Evolutionary conservation across 1,140 invertebrate genomes (phyloP).

Genomic region (Brachionus sp.): DNA sequence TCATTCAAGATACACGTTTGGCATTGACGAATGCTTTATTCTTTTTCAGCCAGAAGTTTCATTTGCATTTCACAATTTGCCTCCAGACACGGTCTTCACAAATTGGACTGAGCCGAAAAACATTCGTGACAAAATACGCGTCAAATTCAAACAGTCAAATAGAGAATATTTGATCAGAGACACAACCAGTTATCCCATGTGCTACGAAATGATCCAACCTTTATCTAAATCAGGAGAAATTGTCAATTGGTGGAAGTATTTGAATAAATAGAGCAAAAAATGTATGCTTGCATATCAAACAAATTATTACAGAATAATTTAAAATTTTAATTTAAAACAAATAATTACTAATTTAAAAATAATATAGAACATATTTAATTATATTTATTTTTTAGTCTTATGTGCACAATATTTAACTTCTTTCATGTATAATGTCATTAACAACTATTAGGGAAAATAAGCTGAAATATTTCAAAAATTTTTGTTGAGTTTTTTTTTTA

Average conservation of each 20-base stretch:
- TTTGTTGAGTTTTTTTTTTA: neutral
- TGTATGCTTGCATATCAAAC: neutral
- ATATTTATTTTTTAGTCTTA: neutral
- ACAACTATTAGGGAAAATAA: neutral
- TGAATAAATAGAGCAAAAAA: neutral
- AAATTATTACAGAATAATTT: neutral
- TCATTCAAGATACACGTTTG: slow-evolving; percentile 52
- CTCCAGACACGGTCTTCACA: slow-evolving; percentile 51
- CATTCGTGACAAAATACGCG: slow-evolving; percentile 52
- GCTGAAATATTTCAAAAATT: neutral
- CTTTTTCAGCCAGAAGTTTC: slow-evolving; percentile 56
- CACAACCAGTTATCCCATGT: slow-evolving; percentile 50
- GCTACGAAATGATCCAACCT: slow-evolving; percentile 53
- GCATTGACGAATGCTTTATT: slow-evolving; percentile 50
- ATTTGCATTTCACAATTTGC: slow-evolving; percentile 55
- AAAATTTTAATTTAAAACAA: neutral
- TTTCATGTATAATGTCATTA: neutral
- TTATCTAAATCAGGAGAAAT: neutral
- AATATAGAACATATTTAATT: neutral
- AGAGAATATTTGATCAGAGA: slow-evolving; percentile 50
- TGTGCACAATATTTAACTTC: neutral
- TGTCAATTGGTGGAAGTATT: slow-evolving; percentile 30
- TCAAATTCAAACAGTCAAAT: slow-evolving; percentile 52
- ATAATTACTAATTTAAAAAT: neutral
- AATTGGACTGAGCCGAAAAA: slow-evolving; percentile 53